A percentile compares a stretch with the other conserved stretches of the same genome.
phyloP scores from a whole-genome alignment of 2,888 invertebrate genomes.

The Chloroclysta siterata region DNA sequence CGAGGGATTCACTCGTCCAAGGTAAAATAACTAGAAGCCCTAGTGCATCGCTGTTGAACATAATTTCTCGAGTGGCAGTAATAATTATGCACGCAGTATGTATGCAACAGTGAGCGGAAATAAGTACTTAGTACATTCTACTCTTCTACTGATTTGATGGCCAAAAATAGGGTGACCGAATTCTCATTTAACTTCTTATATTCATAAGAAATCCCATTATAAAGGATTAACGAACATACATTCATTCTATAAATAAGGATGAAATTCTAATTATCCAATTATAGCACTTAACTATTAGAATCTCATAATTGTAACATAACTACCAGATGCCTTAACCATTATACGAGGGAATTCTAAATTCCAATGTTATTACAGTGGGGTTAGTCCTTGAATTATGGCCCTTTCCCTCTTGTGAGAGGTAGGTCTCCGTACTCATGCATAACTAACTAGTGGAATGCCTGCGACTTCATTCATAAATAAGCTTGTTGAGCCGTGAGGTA shows the following conservation, averaged over 20 bases:
- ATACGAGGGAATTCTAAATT: constrained; percentile 23
- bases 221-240: no score
- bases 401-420: constrained; percentile 11
- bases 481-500: background rate
- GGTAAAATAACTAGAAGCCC: no score
- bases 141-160: no score
- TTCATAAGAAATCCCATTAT: no score
- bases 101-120: no score
- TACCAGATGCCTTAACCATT: constrained; percentile 21
- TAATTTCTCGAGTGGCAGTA: no score
- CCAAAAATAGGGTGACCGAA: no score
- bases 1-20: no score
- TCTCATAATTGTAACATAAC: constrained; percentile 2
- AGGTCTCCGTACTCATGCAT: constrained; percentile 4
- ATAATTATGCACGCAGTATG: no score
- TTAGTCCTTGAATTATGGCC: constrained; percentile 22
- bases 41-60: no score
- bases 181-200: no score
- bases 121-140: no score
- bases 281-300: constrained; percentile 9
- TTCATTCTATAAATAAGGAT: background rate
- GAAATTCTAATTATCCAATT: background rate
- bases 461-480: background rate
- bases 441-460: background rate
- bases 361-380: constrained; percentile 24